A percentile compares a stretch with the other conserved stretches of the same genome.
These are phyloP conservation scores for Heliothis subflexa DNA, from an alignment of 1,140 invertebrate species.

Conservation along the genomic window DNA sequence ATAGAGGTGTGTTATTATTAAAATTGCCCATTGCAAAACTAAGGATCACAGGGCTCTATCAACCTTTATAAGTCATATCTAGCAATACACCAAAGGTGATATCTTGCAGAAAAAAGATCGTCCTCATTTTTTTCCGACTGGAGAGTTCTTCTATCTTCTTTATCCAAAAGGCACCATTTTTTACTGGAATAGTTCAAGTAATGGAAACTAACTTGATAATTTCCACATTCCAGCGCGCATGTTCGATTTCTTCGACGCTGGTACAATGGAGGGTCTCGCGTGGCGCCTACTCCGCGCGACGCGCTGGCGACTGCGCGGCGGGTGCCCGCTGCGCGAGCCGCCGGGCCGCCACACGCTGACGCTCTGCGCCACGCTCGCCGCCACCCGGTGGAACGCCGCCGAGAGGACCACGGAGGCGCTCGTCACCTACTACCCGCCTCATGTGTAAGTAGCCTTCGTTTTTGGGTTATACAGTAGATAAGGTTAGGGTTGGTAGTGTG, in stretches of 20 bases:
- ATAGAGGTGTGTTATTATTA: too few species aligned
- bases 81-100: not conserved
- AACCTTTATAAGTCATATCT: not conserved
- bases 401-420: slow-evolving; percentile 69
- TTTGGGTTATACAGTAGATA: not conserved
- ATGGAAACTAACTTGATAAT: not conserved
- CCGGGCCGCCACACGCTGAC: slow-evolving; percentile 74
- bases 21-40: too few species aligned
- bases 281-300: slow-evolving; percentile 77
- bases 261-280: slow-evolving; percentile 95
- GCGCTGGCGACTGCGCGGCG: slow-evolving; percentile 76
- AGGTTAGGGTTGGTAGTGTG: not conserved
- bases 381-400: slow-evolving; percentile 71
- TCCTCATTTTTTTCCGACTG: too few species aligned
- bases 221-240: slow-evolving; percentile 88
- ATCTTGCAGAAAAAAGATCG: too few species aligned
- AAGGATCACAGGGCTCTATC: too few species aligned
- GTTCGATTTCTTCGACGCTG: slow-evolving; percentile 95
- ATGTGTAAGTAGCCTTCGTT: slow-evolving; percentile 68
- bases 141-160: too few species aligned
- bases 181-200: not conserved
- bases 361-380: slow-evolving; percentile 67
- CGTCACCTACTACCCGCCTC: slow-evolving; percentile 76
- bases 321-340: slow-evolving; percentile 74
- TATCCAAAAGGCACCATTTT: not conserved